A percentile compares a stretch with the other conserved stretches of the same genome.
Conservation (phyloP, 2,797 vertebrate genomes). For the Holocentrus rufus region DNA sequence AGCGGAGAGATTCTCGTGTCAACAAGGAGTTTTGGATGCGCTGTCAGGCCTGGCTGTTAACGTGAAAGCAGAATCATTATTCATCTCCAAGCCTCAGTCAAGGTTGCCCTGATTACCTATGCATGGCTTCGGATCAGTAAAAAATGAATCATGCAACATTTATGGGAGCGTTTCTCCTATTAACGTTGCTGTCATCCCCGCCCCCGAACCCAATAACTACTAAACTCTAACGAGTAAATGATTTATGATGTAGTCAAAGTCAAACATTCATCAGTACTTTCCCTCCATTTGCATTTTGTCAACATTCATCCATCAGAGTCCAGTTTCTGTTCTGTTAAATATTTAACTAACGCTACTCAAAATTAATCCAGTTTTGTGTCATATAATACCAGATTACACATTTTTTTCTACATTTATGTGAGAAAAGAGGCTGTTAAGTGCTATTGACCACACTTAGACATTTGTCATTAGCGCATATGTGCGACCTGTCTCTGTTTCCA, state of each 20-base stretch:
- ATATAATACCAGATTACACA: conserved; percentile 3
- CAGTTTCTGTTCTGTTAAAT: conserved; percentile 1
- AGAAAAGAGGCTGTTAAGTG: conserved; percentile 34
- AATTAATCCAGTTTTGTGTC: conserved; percentile 4
- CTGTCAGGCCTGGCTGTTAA: conserved; percentile 17
- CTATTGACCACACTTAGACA: conserved; percentile 46
- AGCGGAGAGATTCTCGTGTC: conserved; percentile 18
- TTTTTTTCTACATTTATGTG: conserved; percentile 13
- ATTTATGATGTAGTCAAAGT: conserved; percentile 58
- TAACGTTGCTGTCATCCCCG: conserved; percentile 38
- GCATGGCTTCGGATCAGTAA: conserved; percentile 21
- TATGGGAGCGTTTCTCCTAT: conserved; percentile 34
- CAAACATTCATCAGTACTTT: conserved; percentile 45
- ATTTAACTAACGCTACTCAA: conserved; percentile 22
- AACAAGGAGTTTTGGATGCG: conserved; percentile 8
- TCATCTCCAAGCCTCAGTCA: conserved; percentile 32
- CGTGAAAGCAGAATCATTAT: conserved; percentile 30
- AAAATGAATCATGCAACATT: conserved; percentile 53
- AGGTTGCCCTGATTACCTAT: conserved; percentile 38
- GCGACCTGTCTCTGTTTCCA: conserved; percentile 81
- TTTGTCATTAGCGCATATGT: conserved; percentile 59
- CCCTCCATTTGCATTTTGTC: conserved; percentile 44
- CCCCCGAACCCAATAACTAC: conserved; percentile 35
- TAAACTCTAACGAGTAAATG: conserved; percentile 45
- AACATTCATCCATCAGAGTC: conserved; percentile 31